These are phyloP conservation scores for Menidia menidia DNA, from an alignment of 2,797 vertebrate species.

Conservation along the genomic window DNA sequence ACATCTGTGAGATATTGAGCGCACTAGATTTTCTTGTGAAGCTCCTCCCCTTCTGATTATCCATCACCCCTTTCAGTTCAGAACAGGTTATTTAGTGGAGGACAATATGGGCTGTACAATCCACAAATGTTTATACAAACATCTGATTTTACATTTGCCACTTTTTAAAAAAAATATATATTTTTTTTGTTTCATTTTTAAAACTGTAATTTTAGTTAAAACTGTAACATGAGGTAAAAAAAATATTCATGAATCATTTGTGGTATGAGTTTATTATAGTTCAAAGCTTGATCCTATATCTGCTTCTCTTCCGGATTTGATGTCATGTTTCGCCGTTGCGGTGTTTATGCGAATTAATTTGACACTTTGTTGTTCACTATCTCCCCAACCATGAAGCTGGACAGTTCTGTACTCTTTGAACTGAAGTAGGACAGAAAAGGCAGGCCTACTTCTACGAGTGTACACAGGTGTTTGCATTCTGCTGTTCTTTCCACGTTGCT, in stretches of 20 bases:
- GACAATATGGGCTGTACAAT: background rate
- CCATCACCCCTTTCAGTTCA: slow-evolving; percentile 22
- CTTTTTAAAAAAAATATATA: no score
- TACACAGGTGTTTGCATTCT: slow-evolving; percentile 44
- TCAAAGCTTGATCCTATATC: no score
- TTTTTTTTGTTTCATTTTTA: no score
- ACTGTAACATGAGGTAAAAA: no score
- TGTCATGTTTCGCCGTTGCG: no score
- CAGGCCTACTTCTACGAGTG: slow-evolving; percentile 27
- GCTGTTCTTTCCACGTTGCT: slow-evolving; percentile 50
- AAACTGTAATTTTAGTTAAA: no score
- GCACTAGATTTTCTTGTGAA: slow-evolving; percentile 12
- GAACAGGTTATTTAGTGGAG: background rate
- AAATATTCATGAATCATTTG: no score
- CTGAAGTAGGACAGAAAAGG: slow-evolving; percentile 5
- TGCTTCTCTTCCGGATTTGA: no score
- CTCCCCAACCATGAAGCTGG: slow-evolving; percentile 1
- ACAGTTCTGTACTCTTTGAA: slow-evolving; percentile 5
- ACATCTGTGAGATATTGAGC: slow-evolving; percentile 12
- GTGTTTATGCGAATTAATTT: no score
- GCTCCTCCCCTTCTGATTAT: slow-evolving; percentile 13
- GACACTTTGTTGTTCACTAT: background rate
- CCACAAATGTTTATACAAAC: background rate
- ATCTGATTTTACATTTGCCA: no score
- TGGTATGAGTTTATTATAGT: no score